Evolutionary conservation across 2,888 invertebrate species (phyloP).

Genomic region (Matsumyia berberina): DNA sequence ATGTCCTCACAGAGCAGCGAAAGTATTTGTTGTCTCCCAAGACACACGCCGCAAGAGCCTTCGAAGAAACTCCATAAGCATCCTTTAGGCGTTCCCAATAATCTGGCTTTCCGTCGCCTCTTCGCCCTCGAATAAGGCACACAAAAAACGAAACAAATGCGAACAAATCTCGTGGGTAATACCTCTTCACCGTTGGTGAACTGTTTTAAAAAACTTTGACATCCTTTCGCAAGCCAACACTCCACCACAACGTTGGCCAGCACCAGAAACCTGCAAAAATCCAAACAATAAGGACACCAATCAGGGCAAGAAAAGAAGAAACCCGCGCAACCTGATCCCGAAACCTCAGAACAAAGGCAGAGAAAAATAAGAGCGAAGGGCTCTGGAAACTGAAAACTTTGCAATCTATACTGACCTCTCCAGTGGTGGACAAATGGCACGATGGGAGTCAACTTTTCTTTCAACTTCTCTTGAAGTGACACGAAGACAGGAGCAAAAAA

Average conservation of each 20-base stretch:
- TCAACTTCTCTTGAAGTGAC: neutral
- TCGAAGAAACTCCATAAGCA: slow-evolving; percentile 13
- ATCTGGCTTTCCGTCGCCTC: neutral
- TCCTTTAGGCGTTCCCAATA: slow-evolving; percentile 34
- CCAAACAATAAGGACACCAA: slow-evolving; percentile 39
- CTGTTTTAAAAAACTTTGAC: slow-evolving; percentile 47
- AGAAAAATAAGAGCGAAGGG: slow-evolving; percentile 10
- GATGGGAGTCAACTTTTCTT: slow-evolving; percentile 20
- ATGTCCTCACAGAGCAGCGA: slow-evolving; percentile 29
- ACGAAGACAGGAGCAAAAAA: neutral
- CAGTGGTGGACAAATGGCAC: slow-evolving; percentile 3
- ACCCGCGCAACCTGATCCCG: slow-evolving; percentile 29
- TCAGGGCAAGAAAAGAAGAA: slow-evolving; percentile 9
- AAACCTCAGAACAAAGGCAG: slow-evolving; percentile 33
- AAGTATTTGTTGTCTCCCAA: slow-evolving; percentile 35
- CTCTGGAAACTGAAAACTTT: slow-evolving; percentile 42
- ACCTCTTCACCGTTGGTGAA: slow-evolving; percentile 19
- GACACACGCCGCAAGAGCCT: slow-evolving; percentile 26
- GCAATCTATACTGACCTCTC: slow-evolving; percentile 41
- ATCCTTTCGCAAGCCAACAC: slow-evolving; percentile 50
- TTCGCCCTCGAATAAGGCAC: neutral
- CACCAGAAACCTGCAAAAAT: slow-evolving; percentile 24
- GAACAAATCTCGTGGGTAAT: slow-evolving; percentile 33
- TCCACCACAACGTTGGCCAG: slow-evolving; percentile 39
- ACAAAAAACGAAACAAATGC: neutral